These are phyloP conservation scores for Drosophila atripex DNA, from an alignment of 2,888 invertebrate genomes.

Conservation along the genomic window DNA sequence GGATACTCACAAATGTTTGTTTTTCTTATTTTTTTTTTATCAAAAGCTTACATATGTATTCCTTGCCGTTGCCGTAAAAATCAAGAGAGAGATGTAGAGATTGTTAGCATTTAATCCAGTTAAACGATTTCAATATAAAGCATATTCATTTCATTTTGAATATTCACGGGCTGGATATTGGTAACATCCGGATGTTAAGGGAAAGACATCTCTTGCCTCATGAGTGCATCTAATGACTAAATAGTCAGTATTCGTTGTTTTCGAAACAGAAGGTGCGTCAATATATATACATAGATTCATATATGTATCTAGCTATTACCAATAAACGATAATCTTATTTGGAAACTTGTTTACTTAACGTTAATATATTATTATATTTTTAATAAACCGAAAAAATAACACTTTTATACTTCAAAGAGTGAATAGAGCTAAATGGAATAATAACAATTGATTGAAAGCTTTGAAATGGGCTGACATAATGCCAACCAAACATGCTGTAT, in stretches of 20 bases:
- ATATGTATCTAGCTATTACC: conserved; percentile 38
- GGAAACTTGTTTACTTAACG: conserved; percentile 49
- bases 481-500: conserved; percentile 3
- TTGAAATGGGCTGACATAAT: conserved; percentile 5
- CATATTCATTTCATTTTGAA: conserved; percentile 31
- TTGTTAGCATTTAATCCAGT: conserved; percentile 72
- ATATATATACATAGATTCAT: conserved; percentile 42
- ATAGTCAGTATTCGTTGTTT: conserved; percentile 42
- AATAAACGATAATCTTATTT: conserved; percentile 54
- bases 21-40: not conserved
- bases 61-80: conserved; percentile 23
- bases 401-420: conserved; percentile 63
- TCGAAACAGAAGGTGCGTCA: conserved; percentile 61
- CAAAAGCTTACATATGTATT: conserved; percentile 8
- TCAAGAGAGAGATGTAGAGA: conserved; percentile 76
- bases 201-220: not conserved
- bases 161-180: conserved; percentile 33
- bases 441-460: not conserved
- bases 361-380: conserved; percentile 39
- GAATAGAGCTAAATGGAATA: not conserved
- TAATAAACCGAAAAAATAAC: conserved; percentile 12
- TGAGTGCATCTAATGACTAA: conserved; percentile 13
- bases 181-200: conserved; percentile 29
- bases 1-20: not conserved
- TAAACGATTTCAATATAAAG: conserved; percentile 35